These are phyloP conservation scores for Podargus strigoides DNA, from an alignment of 2,797 vertebrate genomes.

Conservation along the genomic window DNA sequence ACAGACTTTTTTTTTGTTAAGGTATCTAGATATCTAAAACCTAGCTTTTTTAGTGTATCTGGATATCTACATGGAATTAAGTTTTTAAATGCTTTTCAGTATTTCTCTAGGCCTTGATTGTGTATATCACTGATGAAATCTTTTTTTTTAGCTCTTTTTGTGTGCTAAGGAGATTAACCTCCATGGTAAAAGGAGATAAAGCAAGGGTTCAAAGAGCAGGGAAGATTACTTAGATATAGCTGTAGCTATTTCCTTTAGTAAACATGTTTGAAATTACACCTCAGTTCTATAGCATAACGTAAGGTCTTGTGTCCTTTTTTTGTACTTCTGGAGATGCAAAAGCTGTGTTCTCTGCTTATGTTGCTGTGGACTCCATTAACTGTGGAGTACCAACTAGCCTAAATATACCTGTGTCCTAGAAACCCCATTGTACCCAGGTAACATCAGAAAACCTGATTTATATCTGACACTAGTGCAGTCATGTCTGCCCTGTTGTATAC, in stretches of 20 bases:
- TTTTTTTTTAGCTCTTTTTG: background rate
- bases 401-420: background rate
- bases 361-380: background rate
- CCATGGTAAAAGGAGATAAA: background rate
- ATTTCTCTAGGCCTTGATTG: background rate
- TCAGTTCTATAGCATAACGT: rapidly evolving
- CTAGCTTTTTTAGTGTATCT: rapidly evolving
- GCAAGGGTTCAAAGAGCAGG: background rate
- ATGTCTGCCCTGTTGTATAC: background rate
- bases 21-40: background rate
- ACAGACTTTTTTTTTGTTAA: background rate
- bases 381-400: background rate
- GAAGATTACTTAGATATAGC: background rate
- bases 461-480: background rate
- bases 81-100: background rate
- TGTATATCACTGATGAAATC: background rate
- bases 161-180: background rate
- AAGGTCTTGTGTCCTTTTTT: background rate
- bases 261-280: background rate
- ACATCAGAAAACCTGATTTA: background rate
- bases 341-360: rapidly evolving
- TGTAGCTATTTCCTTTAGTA: background rate
- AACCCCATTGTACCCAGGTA: background rate
- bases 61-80: background rate
- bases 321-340: rapidly evolving